A percentile compares a stretch with the other conserved stretches of the same genome.
Conservation (phyloP, 2,797 vertebrate genomes). For the Muscicapa striata region DNA sequence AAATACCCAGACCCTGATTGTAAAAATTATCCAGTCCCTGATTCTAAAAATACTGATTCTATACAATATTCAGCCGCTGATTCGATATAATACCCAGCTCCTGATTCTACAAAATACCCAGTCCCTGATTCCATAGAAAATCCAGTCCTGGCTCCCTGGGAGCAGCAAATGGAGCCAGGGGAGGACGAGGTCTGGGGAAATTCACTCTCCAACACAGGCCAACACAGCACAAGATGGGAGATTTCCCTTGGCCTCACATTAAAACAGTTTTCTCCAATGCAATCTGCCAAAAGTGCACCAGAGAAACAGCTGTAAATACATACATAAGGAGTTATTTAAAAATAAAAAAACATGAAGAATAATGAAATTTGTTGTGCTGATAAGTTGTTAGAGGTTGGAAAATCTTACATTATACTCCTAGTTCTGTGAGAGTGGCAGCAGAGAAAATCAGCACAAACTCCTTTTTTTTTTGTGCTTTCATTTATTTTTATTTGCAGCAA, state of each 20-base stretch:
- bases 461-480: not conserved
- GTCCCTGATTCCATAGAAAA: not conserved
- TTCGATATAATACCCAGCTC: too few species aligned
- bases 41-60: too few species aligned
- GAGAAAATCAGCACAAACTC: not conserved
- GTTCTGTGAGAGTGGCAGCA: not conserved
- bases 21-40: too few species aligned
- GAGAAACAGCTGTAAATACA: not conserved
- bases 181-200: not conserved
- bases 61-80: too few species aligned
- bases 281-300: not conserved
- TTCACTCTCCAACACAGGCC: not conserved
- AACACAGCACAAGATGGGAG: not conserved
- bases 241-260: not conserved
- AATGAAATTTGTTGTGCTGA: not conserved
- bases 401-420: not conserved
- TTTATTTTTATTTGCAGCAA: not conserved
- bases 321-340: not conserved
- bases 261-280: not conserved
- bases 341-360: not conserved
- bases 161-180: not conserved
- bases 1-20: too few species aligned
- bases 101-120: not conserved
- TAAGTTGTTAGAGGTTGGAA: not conserved
- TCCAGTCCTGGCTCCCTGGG: not conserved